Evolutionary conservation across 2,797 vertebrate genomes (phyloP).

Genomic region (Apogon hyalosoma): DNA sequence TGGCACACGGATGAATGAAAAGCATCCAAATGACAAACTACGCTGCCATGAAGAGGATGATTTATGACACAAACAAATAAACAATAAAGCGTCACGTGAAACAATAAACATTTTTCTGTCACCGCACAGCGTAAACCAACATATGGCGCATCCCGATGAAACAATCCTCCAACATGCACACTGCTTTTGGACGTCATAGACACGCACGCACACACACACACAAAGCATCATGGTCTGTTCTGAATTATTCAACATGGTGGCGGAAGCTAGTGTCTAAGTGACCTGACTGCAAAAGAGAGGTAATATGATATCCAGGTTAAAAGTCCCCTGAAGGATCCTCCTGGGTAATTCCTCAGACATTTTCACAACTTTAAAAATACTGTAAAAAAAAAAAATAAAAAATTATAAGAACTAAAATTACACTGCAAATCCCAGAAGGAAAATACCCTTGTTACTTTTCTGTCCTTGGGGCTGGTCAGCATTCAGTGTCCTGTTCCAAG

Average conservation of each 20-base stretch:
- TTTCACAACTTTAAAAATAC: background rate
- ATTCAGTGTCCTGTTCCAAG: background rate
- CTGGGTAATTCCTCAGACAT: conserved; percentile 25
- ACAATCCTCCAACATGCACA: conserved; percentile 20
- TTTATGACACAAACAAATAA: too few relatives aligned
- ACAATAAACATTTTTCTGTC: too few relatives aligned
- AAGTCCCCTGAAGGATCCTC: conserved; percentile 46
- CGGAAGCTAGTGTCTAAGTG: conserved; percentile 58
- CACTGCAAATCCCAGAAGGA: background rate
- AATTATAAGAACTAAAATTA: background rate
- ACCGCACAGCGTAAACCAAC: too few relatives aligned
- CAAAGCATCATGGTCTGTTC: conserved; percentile 35
- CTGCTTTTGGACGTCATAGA: background rate
- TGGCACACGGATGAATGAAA: too few relatives aligned
- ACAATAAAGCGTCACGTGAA: too few relatives aligned
- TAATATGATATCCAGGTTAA: conserved; percentile 53
- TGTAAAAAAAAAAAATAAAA: background rate
- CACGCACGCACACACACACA: conserved; percentile 14
- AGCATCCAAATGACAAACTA: too few relatives aligned
- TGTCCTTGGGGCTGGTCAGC: background rate
- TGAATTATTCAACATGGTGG: conserved; percentile 74
- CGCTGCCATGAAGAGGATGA: too few relatives aligned
- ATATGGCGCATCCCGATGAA: too few relatives aligned
- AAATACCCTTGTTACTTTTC: background rate
- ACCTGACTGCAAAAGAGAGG: conserved; percentile 54